Base-by-base conservation (phyloP, 2,113 vertebrate genomes). In the Hippocampus abdominalis region DNA sequence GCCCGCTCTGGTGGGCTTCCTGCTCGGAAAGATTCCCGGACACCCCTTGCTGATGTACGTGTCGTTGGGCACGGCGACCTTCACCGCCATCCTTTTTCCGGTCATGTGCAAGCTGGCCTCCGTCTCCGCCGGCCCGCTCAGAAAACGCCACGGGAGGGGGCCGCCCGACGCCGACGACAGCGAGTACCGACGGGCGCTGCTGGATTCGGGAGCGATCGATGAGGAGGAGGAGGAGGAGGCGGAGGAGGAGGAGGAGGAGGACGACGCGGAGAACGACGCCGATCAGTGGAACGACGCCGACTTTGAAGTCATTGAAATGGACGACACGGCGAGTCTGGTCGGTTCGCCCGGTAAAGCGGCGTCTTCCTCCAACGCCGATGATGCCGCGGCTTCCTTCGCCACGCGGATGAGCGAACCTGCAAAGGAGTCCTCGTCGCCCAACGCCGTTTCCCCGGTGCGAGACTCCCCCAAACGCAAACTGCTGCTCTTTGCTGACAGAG, bases 241-340 rank as follows among this genome's bases (percentile, higher is more conserved):
- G 6, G 87, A 91, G 36, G 87, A 91, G 36, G 94, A 96, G 23
- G 94, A 90, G 5, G 32, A 36, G 4, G 32, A 32, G 0, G 88
- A 91, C 4, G 87, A 89, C 8, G 64, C 53, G 6, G 87, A 91
- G 36, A 81, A 84, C 0, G 90, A 92, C 60, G 90, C 84, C 0
- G 92, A 93, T 61, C 88, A 89, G 68, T 94, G 93, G 94, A 96
- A 95, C 0, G 92, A 95, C 42, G 91, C 93, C 3, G 94, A 96
- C 86, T 95, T 95, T 83, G 95, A 96, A 86, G 90, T 95, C 0
- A 92, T 94, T 20, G 95, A 98, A 83, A 96, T 95, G 94, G 92
- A 93, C 1, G 92, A 92, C n/a, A 68, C 90, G 0, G 74, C 84
- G 0, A 83, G 77, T 61, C 77, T 86, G 27, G 79, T 83, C 39